Conservation (phyloP, 2,113 vertebrate species). For the Ptilonorhynchus violaceus region DNA sequence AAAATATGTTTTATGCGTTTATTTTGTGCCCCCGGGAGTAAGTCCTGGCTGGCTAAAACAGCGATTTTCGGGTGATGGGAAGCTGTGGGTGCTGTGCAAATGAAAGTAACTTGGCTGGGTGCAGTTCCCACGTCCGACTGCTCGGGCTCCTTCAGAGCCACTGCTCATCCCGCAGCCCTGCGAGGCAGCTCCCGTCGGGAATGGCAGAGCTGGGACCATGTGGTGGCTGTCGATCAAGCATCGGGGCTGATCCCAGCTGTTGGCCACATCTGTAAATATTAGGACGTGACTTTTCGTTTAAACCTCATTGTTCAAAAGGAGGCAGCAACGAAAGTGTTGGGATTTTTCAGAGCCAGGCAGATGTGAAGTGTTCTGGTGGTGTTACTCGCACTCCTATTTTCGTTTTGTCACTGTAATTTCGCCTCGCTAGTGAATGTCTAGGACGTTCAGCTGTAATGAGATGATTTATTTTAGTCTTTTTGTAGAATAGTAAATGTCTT, state of each 20-base stretch:
- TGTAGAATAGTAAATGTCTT: not conserved
- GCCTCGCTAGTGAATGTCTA: not conserved
- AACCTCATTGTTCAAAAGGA: not conserved
- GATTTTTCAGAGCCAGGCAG: not conserved
- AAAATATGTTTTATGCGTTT: fast-evolving
- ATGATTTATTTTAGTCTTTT: not conserved
- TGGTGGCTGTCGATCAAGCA: not conserved
- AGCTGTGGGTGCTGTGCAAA: fast-evolving
- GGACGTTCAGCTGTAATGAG: not conserved
- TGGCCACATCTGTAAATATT: not conserved
- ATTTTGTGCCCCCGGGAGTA: not conserved
- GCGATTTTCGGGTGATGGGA: not conserved
- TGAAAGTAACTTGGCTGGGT: not conserved
- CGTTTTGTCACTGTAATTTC: not conserved
- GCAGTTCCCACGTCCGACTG: not conserved
- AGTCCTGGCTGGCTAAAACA: fast-evolving
- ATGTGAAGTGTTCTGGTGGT: not conserved
- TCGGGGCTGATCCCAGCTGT: not conserved
- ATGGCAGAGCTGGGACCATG: not conserved
- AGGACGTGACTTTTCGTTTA: not conserved
- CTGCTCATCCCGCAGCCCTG: not conserved
- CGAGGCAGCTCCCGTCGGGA: not conserved
- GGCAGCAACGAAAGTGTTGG: not conserved
- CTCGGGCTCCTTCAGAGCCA: fast-evolving
- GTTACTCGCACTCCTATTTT: not conserved